Conservation (phyloP, 2,797 vertebrate genomes). For the Cheirogaleus major region DNA sequence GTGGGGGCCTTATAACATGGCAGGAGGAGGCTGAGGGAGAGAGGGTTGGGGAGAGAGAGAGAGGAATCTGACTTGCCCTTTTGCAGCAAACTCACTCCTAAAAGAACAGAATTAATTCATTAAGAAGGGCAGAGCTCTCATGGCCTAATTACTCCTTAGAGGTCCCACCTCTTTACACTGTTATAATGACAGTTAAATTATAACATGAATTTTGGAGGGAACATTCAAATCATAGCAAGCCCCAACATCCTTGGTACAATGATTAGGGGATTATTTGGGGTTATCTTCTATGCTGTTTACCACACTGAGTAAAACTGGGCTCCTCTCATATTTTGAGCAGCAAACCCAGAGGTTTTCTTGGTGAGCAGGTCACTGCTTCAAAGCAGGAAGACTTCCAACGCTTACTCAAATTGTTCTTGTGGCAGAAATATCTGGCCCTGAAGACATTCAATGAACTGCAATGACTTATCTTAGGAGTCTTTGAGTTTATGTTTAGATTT, state of each 20-base stretch:
- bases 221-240: not conserved
- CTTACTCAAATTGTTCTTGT: not conserved
- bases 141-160: not conserved
- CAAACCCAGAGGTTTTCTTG: not conserved
- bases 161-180: no score
- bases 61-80: not conserved
- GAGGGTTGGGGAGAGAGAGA: not conserved
- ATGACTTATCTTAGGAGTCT: not conserved
- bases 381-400: not conserved
- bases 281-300: not conserved
- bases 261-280: not conserved
- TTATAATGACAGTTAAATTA: not conserved
- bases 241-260: not conserved
- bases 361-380: not conserved
- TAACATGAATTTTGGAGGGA: not conserved
- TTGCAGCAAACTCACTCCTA: not conserved
- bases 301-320: not conserved
- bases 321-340: not conserved
- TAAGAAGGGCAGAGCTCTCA: not conserved
- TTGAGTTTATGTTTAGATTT: not conserved
- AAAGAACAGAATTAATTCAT: not conserved
- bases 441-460: not conserved
- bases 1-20: not conserved
- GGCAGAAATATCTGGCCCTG: not conserved
- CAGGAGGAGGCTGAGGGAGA: fast-evolving